Percentiles rank a stretch among this genome's conserved stretches.
phyloP scores from a whole-genome alignment of 35 echinoderm and acorn worm genomes.

The Patiria miniata region DNA sequence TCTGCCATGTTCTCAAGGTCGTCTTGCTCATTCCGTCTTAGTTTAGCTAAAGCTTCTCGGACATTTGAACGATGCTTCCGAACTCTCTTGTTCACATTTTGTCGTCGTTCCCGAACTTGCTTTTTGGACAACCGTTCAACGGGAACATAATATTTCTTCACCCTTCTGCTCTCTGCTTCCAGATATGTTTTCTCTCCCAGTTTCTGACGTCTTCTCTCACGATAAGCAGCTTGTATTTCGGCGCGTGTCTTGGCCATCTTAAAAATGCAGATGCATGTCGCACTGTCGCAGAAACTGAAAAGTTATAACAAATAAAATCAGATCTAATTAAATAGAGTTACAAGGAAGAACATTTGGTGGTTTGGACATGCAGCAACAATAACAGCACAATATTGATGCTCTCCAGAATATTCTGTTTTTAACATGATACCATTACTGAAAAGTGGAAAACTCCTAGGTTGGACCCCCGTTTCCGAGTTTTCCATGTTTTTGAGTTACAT shows the following conservation, averaged over 20 bases:
- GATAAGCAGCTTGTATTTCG: constrained; percentile 43
- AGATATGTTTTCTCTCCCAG: constrained; percentile 18
- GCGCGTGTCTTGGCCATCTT: constrained; percentile 15
- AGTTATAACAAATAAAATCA: too few relatives aligned
- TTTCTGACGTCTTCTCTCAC: constrained; percentile 31
- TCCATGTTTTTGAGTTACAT: too few relatives aligned
- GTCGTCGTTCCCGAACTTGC: not conserved
- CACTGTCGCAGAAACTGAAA: too few relatives aligned
- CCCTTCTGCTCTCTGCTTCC: constrained; percentile 17
- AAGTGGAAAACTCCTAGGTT: too few relatives aligned
- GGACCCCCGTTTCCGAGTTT: too few relatives aligned
- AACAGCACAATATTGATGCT: too few relatives aligned
- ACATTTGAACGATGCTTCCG: not conserved
- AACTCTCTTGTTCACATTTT: not conserved
- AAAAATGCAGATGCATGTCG: too few relatives aligned
- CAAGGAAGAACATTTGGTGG: too few relatives aligned
- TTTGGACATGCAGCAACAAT: too few relatives aligned
- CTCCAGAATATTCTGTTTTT: too few relatives aligned
- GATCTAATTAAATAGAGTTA: too few relatives aligned
- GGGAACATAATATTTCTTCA: constrained; percentile 23
- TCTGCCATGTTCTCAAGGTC: not conserved
- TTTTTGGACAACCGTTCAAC: constrained; percentile 10
- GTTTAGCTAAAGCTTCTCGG: not conserved
- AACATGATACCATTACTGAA: too few relatives aligned
- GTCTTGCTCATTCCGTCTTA: not conserved